Conservation (phyloP, 2,888 invertebrate genomes). For the Cyclophora albipunctata region DNA sequence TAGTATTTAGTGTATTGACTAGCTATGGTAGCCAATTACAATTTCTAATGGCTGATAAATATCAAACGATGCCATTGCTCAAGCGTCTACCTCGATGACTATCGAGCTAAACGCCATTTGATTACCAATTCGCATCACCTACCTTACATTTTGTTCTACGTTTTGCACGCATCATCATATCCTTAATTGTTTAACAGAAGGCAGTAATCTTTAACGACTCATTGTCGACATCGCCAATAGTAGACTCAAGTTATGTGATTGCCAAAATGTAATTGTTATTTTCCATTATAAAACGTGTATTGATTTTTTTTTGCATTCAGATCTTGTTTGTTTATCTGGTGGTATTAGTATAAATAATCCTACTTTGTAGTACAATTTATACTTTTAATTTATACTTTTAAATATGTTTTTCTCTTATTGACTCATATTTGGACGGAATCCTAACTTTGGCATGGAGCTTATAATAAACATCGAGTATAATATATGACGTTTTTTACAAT, state of each 20-base stretch:
- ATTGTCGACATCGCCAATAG: constrained; percentile 61
- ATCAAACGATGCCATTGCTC: constrained; percentile 4
- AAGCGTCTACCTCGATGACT: constrained; percentile 14
- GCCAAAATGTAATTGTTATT: constrained; percentile 26
- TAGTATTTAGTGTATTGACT: too few relatives aligned
- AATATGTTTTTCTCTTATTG: too few relatives aligned
- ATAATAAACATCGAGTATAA: too few relatives aligned
- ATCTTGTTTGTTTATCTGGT: not conserved
- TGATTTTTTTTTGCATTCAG: not conserved
- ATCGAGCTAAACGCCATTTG: constrained; percentile 8
- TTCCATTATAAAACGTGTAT: constrained; percentile 18
- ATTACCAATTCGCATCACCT: constrained; percentile 44
- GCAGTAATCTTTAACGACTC: constrained; percentile 64
- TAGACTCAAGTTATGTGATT: constrained; percentile 35
- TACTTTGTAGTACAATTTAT: too few relatives aligned
- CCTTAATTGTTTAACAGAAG: constrained; percentile 54
- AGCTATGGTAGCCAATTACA: constrained; percentile 2
- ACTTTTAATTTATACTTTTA: too few relatives aligned
- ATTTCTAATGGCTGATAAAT: constrained; percentile 1
- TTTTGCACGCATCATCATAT: constrained; percentile 50
- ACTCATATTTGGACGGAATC: too few relatives aligned
- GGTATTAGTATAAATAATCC: too few relatives aligned
- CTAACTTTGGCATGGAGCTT: too few relatives aligned
- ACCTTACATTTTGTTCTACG: constrained; percentile 34
- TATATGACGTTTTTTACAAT: too few relatives aligned